Evolutionary conservation across 2,888 invertebrate genomes (phyloP).

Genomic region (Yponomeuta cagnagella): DNA sequence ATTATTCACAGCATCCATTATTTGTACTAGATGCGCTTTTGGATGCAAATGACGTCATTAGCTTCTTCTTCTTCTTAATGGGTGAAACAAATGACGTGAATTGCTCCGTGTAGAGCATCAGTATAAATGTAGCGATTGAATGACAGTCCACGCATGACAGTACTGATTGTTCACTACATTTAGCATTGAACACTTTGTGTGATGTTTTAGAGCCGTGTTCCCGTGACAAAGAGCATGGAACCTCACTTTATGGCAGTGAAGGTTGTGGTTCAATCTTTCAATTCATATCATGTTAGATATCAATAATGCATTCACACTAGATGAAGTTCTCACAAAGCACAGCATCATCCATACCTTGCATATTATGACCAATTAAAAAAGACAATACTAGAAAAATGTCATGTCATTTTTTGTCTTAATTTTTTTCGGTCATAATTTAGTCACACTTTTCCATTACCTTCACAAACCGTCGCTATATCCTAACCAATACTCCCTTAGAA

Average conservation of each 20-base stretch:
- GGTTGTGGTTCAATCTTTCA: no score
- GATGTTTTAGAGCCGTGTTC: no score
- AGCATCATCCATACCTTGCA: not conserved
- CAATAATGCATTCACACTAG: not conserved
- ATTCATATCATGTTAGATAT: not conserved
- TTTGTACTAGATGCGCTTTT: no score
- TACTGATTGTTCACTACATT: not conserved
- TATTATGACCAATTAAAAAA: not conserved
- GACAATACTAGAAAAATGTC: not conserved
- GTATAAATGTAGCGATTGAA: not conserved
- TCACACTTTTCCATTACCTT: not conserved
- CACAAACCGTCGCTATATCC: slow-evolving; percentile 7
- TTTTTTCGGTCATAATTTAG: not conserved
- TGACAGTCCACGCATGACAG: not conserved
- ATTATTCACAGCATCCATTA: not conserved
- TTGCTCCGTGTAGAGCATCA: no score
- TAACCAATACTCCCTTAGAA: not conserved
- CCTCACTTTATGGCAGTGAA: no score
- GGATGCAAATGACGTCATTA: no score
- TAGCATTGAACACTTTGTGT: not conserved
- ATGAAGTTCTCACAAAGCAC: not conserved
- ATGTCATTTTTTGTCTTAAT: not conserved
- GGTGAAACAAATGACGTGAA: no score
- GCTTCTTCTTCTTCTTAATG: no score
- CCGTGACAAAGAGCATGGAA: no score